Conservation (phyloP, 2,888 invertebrate species). For the Acleris sparsana region DNA sequence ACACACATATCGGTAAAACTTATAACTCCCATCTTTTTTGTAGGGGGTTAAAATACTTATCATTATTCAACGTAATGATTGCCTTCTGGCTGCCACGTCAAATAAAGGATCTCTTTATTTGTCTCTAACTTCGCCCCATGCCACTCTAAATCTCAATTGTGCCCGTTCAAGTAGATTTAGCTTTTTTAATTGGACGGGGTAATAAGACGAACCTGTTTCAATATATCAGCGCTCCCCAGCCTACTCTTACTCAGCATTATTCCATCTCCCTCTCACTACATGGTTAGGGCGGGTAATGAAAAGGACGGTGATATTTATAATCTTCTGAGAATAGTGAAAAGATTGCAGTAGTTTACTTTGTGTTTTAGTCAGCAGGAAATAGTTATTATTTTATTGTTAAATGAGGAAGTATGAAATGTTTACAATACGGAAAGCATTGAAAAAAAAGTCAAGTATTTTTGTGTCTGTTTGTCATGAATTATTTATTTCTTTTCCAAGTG, state of each 20-base stretch:
- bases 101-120: not conserved
- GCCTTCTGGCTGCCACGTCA: too few species aligned
- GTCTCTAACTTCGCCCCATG: not conserved
- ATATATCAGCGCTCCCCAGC: slow-evolving; percentile 15
- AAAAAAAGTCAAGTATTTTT: too few species aligned
- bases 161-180: slow-evolving; percentile 15
- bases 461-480: too few species aligned
- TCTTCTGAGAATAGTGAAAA: slow-evolving; percentile 5
- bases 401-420: too few species aligned
- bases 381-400: too few species aligned
- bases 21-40: too few species aligned
- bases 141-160: slow-evolving; percentile 11
- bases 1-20: too few species aligned
- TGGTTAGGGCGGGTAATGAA: not conserved
- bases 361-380: not conserved
- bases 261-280: slow-evolving; percentile 10
- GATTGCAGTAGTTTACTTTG: not conserved
- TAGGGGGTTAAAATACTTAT: too few species aligned
- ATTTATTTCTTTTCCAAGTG: too few species aligned
- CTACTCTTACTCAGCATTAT: slow-evolving; percentile 19
- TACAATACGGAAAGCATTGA: too few species aligned
- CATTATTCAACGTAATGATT: too few species aligned
- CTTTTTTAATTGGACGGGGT: slow-evolving; percentile 20
- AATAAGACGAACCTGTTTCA: slow-evolving; percentile 20
- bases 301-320: slow-evolving; percentile 12